Evolutionary conservation across 1,140 invertebrate species (phyloP).

Genomic region (Bombus sibiricus): DNA sequence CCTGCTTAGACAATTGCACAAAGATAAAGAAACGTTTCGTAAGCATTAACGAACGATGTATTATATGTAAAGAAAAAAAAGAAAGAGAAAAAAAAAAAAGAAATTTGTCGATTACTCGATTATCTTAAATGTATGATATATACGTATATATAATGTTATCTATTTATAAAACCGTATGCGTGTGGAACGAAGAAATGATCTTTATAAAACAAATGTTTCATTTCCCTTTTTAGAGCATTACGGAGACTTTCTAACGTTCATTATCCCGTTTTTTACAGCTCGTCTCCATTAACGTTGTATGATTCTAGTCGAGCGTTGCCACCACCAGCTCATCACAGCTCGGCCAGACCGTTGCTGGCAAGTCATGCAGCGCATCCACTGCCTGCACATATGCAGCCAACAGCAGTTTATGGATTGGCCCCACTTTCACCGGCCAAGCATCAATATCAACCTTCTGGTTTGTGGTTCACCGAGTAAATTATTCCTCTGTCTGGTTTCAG

Average conservation of each 20-base stretch:
- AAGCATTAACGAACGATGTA: neutral
- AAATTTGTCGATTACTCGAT: constrained; percentile 15
- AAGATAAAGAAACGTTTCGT: neutral
- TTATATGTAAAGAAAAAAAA: neutral
- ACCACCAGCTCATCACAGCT: constrained; percentile 93
- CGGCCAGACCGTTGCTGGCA: constrained; percentile 90
- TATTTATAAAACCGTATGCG: constrained; percentile 18
- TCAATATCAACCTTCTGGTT: constrained; percentile 87
- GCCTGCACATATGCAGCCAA: constrained; percentile 92
- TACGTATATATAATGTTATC: constrained; percentile 13
- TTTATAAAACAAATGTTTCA: constrained; percentile 55
- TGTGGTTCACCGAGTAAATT: constrained; percentile 90
- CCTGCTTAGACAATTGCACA: constrained; percentile 4
- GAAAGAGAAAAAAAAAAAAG: neutral
- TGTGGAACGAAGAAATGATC: constrained; percentile 34
- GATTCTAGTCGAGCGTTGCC: constrained; percentile 88
- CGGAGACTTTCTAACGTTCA: constrained; percentile 71
- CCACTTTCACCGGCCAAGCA: constrained; percentile 89
- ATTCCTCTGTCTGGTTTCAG: constrained; percentile 23
- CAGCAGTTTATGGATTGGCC: constrained; percentile 87
- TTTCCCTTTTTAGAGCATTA: constrained; percentile 60
- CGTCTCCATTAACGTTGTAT: constrained; percentile 82
- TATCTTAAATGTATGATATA: neutral
- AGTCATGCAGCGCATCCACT: constrained; percentile 89
- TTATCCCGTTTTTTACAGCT: constrained; percentile 80